phyloP scores from a whole-genome alignment of 2,888 invertebrate genomes.

The Calliscelio sp. region DNA sequence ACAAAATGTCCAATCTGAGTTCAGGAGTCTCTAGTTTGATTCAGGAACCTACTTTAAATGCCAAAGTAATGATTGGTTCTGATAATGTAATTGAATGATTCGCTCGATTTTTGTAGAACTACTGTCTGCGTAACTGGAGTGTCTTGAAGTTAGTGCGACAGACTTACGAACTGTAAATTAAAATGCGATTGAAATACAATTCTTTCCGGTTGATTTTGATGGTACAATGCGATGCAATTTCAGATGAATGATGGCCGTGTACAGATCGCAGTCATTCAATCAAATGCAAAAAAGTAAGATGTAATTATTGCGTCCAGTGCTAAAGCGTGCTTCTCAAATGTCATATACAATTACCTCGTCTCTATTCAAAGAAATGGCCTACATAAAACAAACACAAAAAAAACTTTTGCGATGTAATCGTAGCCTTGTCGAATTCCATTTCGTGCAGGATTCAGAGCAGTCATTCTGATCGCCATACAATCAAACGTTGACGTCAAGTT shows the following conservation, averaged over 20 bases:
- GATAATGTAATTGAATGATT: too few species aligned
- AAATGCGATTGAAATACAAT: slow-evolving; percentile 36
- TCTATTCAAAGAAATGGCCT: slow-evolving; percentile 76
- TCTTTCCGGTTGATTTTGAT: too few species aligned
- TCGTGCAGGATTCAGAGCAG: slow-evolving; percentile 40
- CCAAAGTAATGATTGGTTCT: too few species aligned
- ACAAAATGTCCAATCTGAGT: too few species aligned
- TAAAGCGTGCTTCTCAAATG: slow-evolving; percentile 75
- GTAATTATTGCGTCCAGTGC: slow-evolving; percentile 73
- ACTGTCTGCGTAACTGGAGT: slow-evolving; percentile 41
- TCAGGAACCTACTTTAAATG: too few species aligned
- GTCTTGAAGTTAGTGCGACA: slow-evolving; percentile 18
- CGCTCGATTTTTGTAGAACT: too few species aligned
- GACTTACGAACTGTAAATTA: slow-evolving; percentile 30
- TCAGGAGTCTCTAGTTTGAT: too few species aligned
- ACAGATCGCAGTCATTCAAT: slow-evolving; percentile 45
- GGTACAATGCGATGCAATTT: neutral
- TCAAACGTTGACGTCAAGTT: slow-evolving; percentile 47
- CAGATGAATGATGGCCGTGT: slow-evolving; percentile 26
- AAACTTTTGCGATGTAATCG: slow-evolving; percentile 58
- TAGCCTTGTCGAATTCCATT: slow-evolving; percentile 64
- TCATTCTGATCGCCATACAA: slow-evolving; percentile 56
- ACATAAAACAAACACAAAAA: slow-evolving; percentile 57
- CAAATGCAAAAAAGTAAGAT: slow-evolving; percentile 57
- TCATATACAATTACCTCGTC: slow-evolving; percentile 67